A percentile compares a stretch with the other conserved stretches of the same genome.
Conservation (phyloP, 2,113 vertebrate genomes). For the Tringa solitaria region DNA sequence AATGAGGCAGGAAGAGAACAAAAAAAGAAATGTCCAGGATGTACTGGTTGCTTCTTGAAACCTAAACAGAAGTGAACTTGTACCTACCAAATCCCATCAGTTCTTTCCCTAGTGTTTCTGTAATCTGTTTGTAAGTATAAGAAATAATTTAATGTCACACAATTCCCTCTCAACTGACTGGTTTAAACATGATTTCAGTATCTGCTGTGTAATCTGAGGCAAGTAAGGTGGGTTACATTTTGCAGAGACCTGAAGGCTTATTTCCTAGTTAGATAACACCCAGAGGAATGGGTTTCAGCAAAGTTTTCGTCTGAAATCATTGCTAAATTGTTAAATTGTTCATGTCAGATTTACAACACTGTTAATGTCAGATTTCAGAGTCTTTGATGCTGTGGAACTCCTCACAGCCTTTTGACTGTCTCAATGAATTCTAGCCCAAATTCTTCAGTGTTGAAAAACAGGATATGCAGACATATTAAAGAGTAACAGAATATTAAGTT, state of each 20-base stretch:
- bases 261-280: constrained; percentile 43
- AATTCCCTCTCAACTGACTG: background rate
- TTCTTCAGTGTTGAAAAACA: background rate
- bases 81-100: background rate
- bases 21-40: background rate
- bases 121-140: background rate
- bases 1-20: background rate
- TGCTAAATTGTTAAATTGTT: constrained; percentile 57
- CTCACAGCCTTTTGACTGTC: background rate
- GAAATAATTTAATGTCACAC: background rate
- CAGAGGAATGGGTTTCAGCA: constrained; percentile 30
- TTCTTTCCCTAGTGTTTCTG: background rate
- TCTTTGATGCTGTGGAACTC: constrained; percentile 39
- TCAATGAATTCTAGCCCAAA: constrained; percentile 16
- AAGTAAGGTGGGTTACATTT: background rate
- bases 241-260: constrained; percentile 31
- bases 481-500: constrained; percentile 37
- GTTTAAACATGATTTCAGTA: constrained; percentile 5
- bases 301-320: constrained; percentile 47
- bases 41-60: background rate
- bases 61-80: background rate
- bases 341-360: constrained; percentile 41
- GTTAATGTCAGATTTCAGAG: constrained; percentile 47
- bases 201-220: constrained; percentile 25
- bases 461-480: background rate